Percentiles rank a stretch among this genome's conserved stretches.
phyloP scores from a whole-genome alignment of 2,797 vertebrate genomes.

The Clarias fuscus region DNA sequence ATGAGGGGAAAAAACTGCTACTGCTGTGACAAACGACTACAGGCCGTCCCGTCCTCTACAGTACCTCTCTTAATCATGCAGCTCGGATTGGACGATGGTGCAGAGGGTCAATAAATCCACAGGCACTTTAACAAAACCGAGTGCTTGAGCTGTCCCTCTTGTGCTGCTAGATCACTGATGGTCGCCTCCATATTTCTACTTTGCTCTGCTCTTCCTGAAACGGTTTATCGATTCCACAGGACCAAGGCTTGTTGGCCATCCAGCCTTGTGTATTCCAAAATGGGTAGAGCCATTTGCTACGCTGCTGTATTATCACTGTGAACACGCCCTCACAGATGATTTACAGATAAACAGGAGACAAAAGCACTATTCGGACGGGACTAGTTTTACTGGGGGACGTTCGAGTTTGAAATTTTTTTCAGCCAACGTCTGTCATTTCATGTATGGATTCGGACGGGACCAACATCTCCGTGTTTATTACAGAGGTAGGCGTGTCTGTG shows the following conservation, averaged over 20 bases:
- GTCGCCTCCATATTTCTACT: not conserved
- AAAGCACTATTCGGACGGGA: no score
- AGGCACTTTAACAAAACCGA: not conserved
- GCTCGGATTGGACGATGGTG: not conserved
- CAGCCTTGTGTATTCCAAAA: not conserved
- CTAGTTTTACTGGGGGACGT: no score
- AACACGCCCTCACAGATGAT: not conserved
- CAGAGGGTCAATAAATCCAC: conserved; percentile 19
- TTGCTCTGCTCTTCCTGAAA: not conserved
- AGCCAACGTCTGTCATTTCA: no score
- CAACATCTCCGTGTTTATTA: no score
- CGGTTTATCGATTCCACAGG: not conserved
- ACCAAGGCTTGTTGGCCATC: no score
- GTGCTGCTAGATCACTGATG: not conserved
- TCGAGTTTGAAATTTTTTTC: no score
- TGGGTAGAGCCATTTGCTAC: not conserved
- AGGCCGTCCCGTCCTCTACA: no score
- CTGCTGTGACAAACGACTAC: not conserved
- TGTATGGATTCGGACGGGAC: no score
- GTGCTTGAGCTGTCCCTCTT: not conserved
- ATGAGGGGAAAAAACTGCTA: not conserved
- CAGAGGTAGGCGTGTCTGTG: no score
- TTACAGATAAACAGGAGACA: not conserved
- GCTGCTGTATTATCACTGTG: not conserved
- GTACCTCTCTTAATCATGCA: not conserved